Evolutionary conservation across 2,888 invertebrate species (phyloP).

Genomic region (Chloroclysta siterata): DNA sequence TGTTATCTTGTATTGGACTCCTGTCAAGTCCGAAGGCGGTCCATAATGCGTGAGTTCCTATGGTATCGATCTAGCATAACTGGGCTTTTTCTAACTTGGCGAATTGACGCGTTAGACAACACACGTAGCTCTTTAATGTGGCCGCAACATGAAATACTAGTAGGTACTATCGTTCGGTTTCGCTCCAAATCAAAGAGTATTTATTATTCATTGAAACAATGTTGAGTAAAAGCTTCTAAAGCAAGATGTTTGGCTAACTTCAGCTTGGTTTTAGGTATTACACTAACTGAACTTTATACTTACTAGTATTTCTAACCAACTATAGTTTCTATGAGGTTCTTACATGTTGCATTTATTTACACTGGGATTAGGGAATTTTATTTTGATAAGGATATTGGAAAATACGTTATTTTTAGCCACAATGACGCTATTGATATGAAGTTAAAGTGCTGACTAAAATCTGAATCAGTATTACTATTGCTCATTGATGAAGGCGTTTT

Average conservation of each 20-base stretch:
- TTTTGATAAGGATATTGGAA: conserved; percentile 15
- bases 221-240: no score
- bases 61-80: neutral
- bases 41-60: neutral
- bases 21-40: no score
- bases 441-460: conserved; percentile 2
- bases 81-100: no score
- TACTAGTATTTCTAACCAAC: neutral
- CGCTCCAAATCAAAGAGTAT: no score
- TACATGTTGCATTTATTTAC: conserved; percentile 32
- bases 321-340: conserved; percentile 2
- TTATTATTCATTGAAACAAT: no score
- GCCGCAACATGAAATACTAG: conserved; percentile 1
- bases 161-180: neutral
- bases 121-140: neutral
- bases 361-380: conserved; percentile 15
- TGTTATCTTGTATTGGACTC: no score
- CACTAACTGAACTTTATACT: neutral
- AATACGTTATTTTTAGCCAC: conserved; percentile 13
- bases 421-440: conserved; percentile 17
- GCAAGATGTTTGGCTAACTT: neutral
- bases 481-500: conserved; percentile 11
- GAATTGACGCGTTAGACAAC: neutral
- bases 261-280: neutral
- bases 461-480: conserved; percentile 15